Evolutionary conservation across 2,888 invertebrate species (phyloP), one percentile per base, ranked within the genome.

Genomic region (Ptilodon capucinus): DNA sequence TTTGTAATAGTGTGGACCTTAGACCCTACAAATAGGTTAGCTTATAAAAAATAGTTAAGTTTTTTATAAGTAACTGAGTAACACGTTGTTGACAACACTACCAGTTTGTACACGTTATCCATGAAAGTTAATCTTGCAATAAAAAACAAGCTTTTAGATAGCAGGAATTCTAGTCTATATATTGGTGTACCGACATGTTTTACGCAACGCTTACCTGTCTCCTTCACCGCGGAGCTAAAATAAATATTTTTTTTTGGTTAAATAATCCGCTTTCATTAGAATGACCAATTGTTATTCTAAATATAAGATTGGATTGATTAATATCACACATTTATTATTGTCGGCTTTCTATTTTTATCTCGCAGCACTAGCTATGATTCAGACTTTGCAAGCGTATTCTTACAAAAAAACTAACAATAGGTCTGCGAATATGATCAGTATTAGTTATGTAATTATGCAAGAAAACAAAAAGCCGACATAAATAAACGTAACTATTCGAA

Each of bases 391-490:
- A 13, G 0, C 13, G 30, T 3, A 32, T 32, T 14, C 32, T 13
- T 28, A 8, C 23, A 4, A 4, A n/a, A 11, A n/a, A 28, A 28
- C n/a, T 0, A n/a, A n/a, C n/a, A 28, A 28, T n/a, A 25, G 23
- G 23, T 25, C 11, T n/a, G 28, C 28, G 11, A 28, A 28, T 46
- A 46, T 36, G 21, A 39, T 44, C 17, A 35, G 21, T 18, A 38
- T 16, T 11, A 2, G 19, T 11, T 45, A 17, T 17, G 42, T 36
- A 47, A 51, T 55, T 53, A 60, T 48, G 45, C 47, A 51, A 54
- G 50, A 46, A 44, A 56, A 51, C 50, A 59, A 60, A 54, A 57
- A 57, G 54, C 45, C 45, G 40, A 25, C 42, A 38, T 47, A 47
- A 55, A 38, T 47, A 47, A 55, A 42, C 42, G 54, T 56, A 56